Evolutionary conservation across 2,888 invertebrate species (phyloP), one percentile per base, ranked within the genome.

Genomic region (Lithophane socia): DNA sequence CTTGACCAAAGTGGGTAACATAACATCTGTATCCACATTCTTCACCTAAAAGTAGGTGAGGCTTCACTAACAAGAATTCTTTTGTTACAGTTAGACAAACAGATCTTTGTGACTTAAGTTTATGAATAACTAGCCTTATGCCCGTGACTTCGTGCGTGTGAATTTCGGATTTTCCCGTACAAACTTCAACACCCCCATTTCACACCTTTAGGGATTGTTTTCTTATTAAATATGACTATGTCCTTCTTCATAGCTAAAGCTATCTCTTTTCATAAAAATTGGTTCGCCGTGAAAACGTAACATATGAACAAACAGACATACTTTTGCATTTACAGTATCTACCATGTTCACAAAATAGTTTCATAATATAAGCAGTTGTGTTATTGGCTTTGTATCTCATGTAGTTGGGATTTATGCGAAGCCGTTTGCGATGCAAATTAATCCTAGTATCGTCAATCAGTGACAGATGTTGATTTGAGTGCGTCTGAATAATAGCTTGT

Each of bases 391-490:
- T 85, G 85, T 91, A 88, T 85, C 88, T 90, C 87, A 88, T 90
- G 86, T 89, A 83, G 89, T 84, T 86, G 78, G 88, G 89, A 92
- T 94, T 94, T 93, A 93, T 93, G 92, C 91, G 92, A 92, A 93
- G 90, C 93, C 83, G 91, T 92, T 92, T 89, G 89, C 88, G 85
- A 94, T 94, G 93, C 92, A 94, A 94, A 95, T 94, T 90, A 90
- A 93, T 92, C 90, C 90, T 82, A 77, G 89, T 92, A 93, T 92
- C 90, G 92, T 91, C 91, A 91, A 92, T 92, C 92, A 90, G 90
- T 90, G 92, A 93, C 94, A 93, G 92, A 93, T 94, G 94, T 91
- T 92, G 92, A 93, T 93, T 92, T 92, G 90, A 90, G 90, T 87
- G 87, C 91, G 91, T 92, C 91, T 93, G 92, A 94, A 93, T 94